Evolutionary conservation across 2,888 invertebrate genomes (phyloP), one percentile per base, ranked within the genome.

Genomic region (Synanthedon andrenaeformis): DNA sequence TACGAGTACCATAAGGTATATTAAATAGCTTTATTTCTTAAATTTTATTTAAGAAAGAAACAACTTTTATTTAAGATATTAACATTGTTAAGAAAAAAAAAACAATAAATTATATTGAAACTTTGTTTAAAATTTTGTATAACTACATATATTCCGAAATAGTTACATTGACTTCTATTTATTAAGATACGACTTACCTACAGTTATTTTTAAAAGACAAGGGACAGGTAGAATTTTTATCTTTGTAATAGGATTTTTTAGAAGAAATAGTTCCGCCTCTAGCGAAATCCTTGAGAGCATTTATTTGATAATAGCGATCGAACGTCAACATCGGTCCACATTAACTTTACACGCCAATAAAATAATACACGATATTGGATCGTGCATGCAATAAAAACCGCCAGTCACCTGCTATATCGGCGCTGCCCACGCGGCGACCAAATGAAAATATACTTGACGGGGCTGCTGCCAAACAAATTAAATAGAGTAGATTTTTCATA

Each of bases 381-480:
- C 65, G 69, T 65, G 62, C 65, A 65, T 65, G 78, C 72, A 79
- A 82, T 80, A 80, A 84, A 83, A 82, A 79, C 79, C 76, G 75
- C 74, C 77, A 79, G 80, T 78, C 77, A 76, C 76, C 76, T 76
- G 75, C 74, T 80, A 75, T 74, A 79, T 76, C 64, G 68, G 70
- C 72, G 65, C 69, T 58, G 66, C 85, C 83, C 81, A 84, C 85
- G 79, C 81, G 64, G 64, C 65, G 66, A 59, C 73, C 70, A 75
- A 76, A 79, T 79, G 74, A 78, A 80, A 82, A 82, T 84, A 82
- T 78, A 77, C 74, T 76, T 69, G 72, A 72, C 76, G 71, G 73
- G 64, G 74, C 64, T 66, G 77, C 73, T 85, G 86, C 85, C 86
- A 86, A 84, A 79, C 76, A 82, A 80, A 84, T 84, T 81, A 76